Conservation (phyloP, 1,140 invertebrate genomes). For the Bombus difficillimus region DNA sequence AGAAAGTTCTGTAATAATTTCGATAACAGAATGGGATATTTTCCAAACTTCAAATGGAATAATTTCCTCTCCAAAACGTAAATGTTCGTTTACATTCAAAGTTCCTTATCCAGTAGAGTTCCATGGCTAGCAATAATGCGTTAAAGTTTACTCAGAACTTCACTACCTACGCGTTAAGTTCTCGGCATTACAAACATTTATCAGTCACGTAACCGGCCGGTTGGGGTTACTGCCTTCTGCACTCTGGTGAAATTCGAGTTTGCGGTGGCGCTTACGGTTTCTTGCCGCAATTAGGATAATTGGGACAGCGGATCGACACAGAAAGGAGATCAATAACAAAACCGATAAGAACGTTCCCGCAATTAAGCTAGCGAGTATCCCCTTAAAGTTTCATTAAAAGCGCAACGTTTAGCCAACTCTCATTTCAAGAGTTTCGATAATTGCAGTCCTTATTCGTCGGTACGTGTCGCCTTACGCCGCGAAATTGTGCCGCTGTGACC, state of each 20-base stretch:
- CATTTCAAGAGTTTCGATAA: slow-evolving; percentile 42
- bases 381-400: slow-evolving; percentile 35
- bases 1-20: neutral
- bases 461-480: slow-evolving; percentile 12
- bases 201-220: slow-evolving; percentile 19
- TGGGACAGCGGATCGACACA: slow-evolving; percentile 27
- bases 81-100: neutral
- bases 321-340: slow-evolving; percentile 23
- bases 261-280: slow-evolving; percentile 21
- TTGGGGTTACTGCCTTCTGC: slow-evolving; percentile 5
- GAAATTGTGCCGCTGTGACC: slow-evolving; percentile 3
- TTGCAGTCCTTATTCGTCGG: slow-evolving; percentile 10
- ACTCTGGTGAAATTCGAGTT: slow-evolving; percentile 27
- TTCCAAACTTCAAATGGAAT: neutral
- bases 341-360: neutral
- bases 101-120: neutral
- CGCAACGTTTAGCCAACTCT: slow-evolving; percentile 30
- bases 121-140: neutral
- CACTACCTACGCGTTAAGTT: neutral
- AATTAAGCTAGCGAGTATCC: slow-evolving; percentile 32
- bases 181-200: neutral
- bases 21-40: neutral
- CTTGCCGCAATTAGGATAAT: slow-evolving; percentile 30
- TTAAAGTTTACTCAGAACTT: neutral
- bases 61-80: neutral